Percentiles rank a stretch among this genome's conserved stretches.
Evolutionary conservation across 2,888 invertebrate species (phyloP).

Genomic region (Colostygia pectinataria): DNA sequence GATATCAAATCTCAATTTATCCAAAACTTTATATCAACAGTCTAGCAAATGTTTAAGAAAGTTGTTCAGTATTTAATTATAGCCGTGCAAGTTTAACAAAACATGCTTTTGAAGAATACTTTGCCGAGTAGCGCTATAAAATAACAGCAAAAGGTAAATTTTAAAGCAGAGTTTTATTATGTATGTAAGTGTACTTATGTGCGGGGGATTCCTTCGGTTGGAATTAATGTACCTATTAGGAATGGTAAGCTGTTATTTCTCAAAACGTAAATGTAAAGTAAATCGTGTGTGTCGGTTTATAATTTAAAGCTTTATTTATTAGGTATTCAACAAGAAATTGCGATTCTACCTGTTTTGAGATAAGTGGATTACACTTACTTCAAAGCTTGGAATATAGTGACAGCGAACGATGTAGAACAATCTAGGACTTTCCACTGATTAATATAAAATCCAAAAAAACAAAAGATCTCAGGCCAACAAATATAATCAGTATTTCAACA

Average conservation of each 20-base stretch:
- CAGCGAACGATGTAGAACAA: too few species aligned
- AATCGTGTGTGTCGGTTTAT: not conserved
- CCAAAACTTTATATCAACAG: too few species aligned
- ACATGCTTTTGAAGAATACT: slow-evolving; percentile 14
- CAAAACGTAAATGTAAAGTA: not conserved
- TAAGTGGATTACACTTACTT: not conserved
- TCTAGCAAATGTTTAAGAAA: slow-evolving; percentile 49
- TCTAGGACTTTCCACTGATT: too few species aligned
- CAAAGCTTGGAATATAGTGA: too few species aligned
- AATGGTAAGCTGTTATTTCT: slow-evolving; percentile 12
- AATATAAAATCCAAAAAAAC: too few species aligned
- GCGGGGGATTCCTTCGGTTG: slow-evolving; percentile 21
- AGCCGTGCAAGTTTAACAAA: slow-evolving; percentile 43
- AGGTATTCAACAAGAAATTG: not conserved
- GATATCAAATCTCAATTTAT: too few species aligned
- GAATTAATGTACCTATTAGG: slow-evolving; percentile 19
- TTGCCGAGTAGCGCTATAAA: too few species aligned
- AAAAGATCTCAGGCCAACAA: too few species aligned
- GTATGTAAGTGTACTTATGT: slow-evolving; percentile 15
- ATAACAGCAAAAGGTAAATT: slow-evolving; percentile 23
- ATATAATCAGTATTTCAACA: too few species aligned
- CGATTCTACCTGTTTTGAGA: not conserved
- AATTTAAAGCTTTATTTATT: not conserved
- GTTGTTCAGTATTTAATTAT: slow-evolving; percentile 54
- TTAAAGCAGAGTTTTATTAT: slow-evolving; percentile 23